A percentile compares a stretch with the other conserved stretches of the same genome.
phyloP scores from a whole-genome alignment of 1,140 invertebrate species.

The Acromyrmex charruanus region DNA sequence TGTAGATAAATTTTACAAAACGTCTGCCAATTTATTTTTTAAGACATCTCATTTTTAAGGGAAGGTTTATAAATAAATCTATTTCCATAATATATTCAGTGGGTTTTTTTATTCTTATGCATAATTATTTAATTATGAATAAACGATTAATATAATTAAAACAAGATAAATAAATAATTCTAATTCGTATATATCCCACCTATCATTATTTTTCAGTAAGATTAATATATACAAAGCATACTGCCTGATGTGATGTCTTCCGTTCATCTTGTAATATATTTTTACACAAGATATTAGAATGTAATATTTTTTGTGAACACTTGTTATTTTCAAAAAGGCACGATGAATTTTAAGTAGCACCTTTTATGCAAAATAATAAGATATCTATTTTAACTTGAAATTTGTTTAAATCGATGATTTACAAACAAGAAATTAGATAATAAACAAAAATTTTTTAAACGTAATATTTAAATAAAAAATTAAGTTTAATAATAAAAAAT shows the following conservation, averaged over 20 bases:
- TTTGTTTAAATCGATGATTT: constrained; percentile 15
- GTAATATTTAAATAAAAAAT: constrained; percentile 4
- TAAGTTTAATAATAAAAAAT: neutral
- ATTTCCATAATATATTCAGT: neutral
- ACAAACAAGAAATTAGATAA: neutral
- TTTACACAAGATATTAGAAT: constrained; percentile 30
- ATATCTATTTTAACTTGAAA: neutral
- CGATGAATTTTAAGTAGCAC: constrained; percentile 42
- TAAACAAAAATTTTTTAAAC: neutral
- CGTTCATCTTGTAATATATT: neutral
- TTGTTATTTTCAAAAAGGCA: constrained; percentile 78
- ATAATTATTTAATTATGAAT: constrained; percentile 6
- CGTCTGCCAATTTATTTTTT: constrained; percentile 35
- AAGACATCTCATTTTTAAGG: neutral
- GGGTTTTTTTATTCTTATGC: constrained; percentile 24
- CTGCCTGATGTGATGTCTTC: neutral
- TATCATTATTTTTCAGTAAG: constrained; percentile 1
- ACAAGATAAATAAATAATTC: constrained; percentile 14
- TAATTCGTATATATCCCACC: constrained; percentile 15
- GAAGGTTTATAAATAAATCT: constrained; percentile 47
- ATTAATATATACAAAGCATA: constrained; percentile 1
- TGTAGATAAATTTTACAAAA: constrained; percentile 34
- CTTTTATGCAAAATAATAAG: neutral
- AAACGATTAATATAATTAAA: constrained; percentile 1
- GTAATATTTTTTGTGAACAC: constrained; percentile 65